A percentile compares a stretch with the other conserved stretches of the same genome.
Conservation (phyloP, 92 coral and sea anemone species). For the Meandrina meandrites region DNA sequence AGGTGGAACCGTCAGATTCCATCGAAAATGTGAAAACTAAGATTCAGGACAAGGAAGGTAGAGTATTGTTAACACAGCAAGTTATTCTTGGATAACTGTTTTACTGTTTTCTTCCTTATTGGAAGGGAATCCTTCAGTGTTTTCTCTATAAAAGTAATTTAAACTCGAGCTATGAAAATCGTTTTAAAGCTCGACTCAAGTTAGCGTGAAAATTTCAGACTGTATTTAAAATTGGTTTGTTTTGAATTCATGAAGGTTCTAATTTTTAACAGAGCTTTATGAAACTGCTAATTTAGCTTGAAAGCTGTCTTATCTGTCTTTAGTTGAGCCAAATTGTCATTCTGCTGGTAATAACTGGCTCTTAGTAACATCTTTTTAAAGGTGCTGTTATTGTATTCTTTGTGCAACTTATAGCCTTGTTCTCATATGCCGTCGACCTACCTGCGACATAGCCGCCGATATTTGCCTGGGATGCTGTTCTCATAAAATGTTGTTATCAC, state of each 20-base stretch:
- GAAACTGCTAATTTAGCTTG: neutral
- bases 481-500: too few species aligned
- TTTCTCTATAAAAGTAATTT: neutral
- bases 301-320: neutral
- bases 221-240: neutral
- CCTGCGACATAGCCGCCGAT: too few species aligned
- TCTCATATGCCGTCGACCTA: too few species aligned
- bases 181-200: too few species aligned
- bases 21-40: slow-evolving; percentile 97
- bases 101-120: neutral
- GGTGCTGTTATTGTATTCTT: too few species aligned
- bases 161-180: neutral
- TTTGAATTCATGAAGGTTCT: neutral
- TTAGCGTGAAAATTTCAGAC: neutral
- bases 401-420: too few species aligned
- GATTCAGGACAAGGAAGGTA: slow-evolving; percentile 98
- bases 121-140: neutral
- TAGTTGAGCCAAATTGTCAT: too few species aligned
- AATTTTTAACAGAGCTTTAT: neutral
- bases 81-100: neutral
- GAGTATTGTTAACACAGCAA: neutral
- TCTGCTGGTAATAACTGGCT: too few species aligned
- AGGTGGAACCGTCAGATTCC: slow-evolving; percentile 99
- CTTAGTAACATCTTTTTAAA: too few species aligned
- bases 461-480: too few species aligned